Percentiles rank a stretch among this genome's conserved stretches.
Conservation (phyloP, 2,113 vertebrate genomes). For the Pluvialis apricaria region DNA sequence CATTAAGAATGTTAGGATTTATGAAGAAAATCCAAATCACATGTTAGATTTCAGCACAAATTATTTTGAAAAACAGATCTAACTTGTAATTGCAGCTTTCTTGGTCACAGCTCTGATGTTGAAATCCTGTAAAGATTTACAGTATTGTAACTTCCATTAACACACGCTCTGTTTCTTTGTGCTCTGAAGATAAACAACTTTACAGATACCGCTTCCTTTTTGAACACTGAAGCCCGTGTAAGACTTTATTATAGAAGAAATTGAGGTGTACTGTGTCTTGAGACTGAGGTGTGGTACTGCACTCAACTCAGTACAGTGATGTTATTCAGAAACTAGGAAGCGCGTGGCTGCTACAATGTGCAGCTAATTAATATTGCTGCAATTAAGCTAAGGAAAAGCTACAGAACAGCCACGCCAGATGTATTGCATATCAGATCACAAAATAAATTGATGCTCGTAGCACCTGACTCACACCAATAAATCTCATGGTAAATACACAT, state of each 20-base stretch:
- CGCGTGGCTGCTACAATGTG: neutral
- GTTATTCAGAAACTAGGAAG: neutral
- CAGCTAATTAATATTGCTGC: neutral
- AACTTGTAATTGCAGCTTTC: neutral
- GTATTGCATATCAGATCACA: neutral
- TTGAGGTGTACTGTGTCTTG: neutral
- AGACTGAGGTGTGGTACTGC: neutral
- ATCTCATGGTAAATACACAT: neutral
- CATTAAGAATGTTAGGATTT: neutral
- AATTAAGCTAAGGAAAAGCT: neutral
- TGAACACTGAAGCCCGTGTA: neutral
- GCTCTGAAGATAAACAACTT: neutral
- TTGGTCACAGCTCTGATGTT: neutral
- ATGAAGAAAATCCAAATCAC: neutral
- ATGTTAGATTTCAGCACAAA: neutral
- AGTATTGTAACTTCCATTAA: neutral
- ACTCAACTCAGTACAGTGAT: neutral
- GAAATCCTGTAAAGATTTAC: neutral
- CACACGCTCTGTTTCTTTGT: neutral
- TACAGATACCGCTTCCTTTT: neutral
- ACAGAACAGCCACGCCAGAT: neutral
- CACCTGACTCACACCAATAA: neutral
- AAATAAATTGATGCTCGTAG: neutral
- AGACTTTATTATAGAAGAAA: neutral
- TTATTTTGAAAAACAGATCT: neutral